These are phyloP conservation scores for Chaetops frenatus DNA, from an alignment of 2,113 vertebrate species.

Conservation along the genomic window DNA sequence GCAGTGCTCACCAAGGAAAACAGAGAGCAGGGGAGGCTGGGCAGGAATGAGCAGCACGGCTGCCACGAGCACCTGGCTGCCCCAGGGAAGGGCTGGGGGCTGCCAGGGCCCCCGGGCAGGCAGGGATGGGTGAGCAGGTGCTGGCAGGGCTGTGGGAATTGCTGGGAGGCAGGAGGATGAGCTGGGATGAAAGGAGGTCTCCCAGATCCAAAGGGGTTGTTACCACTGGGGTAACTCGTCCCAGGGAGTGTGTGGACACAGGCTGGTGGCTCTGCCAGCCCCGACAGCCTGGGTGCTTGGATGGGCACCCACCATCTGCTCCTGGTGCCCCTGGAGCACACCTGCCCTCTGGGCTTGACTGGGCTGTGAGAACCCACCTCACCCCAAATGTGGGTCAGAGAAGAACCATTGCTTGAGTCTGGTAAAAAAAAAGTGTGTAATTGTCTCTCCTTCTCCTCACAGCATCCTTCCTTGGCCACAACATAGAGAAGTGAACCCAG, in stretches of 20 bases:
- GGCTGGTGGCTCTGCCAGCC: background rate
- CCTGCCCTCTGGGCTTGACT: fast-evolving
- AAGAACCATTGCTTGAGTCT: background rate
- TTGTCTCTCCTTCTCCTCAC: background rate
- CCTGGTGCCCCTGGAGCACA: background rate
- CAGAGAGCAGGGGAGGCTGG: background rate
- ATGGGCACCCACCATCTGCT: background rate
- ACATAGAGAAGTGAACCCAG: background rate
- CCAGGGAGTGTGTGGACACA: fast-evolving
- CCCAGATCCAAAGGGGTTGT: background rate
- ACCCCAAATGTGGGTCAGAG: background rate
- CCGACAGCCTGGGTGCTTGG: fast-evolving
- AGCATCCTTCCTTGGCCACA: background rate
- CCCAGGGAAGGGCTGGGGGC: background rate
- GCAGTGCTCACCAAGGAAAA: slow-evolving; percentile 27
- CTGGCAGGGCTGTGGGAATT: background rate
- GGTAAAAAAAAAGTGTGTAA: fast-evolving
- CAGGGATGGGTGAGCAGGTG: background rate
- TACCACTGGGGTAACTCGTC: background rate
- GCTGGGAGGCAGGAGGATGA: background rate
- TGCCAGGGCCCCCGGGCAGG: fast-evolving
- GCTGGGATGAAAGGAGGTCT: background rate
- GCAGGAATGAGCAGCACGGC: background rate
- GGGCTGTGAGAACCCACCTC: background rate
- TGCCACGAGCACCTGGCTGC: background rate